Evolutionary conservation across 2,797 vertebrate genomes (phyloP), one percentile per base, ranked within the genome.

Genomic region (Merluccius polli): DNA sequence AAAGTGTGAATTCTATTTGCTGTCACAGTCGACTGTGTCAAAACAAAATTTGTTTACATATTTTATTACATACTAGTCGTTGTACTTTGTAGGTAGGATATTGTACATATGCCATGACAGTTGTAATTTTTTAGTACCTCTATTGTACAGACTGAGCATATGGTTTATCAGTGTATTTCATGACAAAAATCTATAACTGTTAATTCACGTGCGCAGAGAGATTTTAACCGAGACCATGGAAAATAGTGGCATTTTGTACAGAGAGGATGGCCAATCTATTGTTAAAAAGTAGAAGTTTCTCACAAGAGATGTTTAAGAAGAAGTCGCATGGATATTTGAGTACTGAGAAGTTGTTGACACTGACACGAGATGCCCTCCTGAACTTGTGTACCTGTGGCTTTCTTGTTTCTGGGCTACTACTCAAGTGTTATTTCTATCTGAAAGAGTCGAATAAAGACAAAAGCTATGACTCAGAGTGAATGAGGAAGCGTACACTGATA

Each of bases 291-390:
- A 95, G 93, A 95, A 68, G 65, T 16, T 68, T 95, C 95, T 95
- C 94, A 93, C 94, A 94, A 94, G 95, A 96, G 94, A 95, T 97
- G 94, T 97, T 97, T 4, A 31, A 95, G 94, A 95, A 24, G 95
- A 91, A 96, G 94, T 95, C 95, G 95, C 96, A 98, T 97, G 96
- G 96, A 95, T 96, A 95, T 96, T 96, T 95, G 95, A 96, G 92
- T 95, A 94, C 94, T 95, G 93, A n/a, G 94, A 94, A 87, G 92
- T 91, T 94, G 93, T 94, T 93, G 92, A 86, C 29, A 95, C 93
- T 93, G 94, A 94, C 93, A 94, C 92, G 90, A 94, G 91, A 92
- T 88, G 85, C 91, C 93, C 93, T 95, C 95, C 92, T 93, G 93
- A 91, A 93, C 90, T 91, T 31, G 27, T 87, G 86, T 91, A 89